Base-by-base conservation (phyloP, 1,140 invertebrate genomes). In the Camponotus vicinus region DNA sequence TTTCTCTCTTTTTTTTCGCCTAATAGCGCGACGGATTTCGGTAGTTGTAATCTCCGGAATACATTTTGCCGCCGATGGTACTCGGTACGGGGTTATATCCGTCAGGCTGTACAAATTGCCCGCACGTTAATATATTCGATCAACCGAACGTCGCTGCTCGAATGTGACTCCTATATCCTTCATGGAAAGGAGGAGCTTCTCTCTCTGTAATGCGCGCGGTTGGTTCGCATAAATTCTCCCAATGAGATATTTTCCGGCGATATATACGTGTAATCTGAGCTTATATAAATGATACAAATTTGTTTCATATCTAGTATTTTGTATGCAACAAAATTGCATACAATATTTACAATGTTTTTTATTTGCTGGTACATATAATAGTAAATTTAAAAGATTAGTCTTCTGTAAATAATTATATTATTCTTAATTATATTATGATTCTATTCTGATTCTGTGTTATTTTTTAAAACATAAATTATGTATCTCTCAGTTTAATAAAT, bases 91-190 rank as follows among this genome's bases (percentile, higher is more conserved):
- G 79, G 79, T 83, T 83, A 73, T 83, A 83, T 83, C 79, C 79
- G 79, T 83, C 79, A 83, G 40, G 55, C 69, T 83, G 79, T 83
- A 83, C 79, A 83, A 73, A 83, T 83, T 83, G 79, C 79, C 79
- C 69, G 79, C 79, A 83, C 69, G 79, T 83, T 83, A 83, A 83
- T 83, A 83, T 83, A 83, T 83, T 83, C 79, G 79, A 83, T 83
- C 79, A 83, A 75, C 79, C 79, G 79, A 83, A 83, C 69, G 79
- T 83, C 79, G 79, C 73, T 83, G 69, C 69, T 49, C 79, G 79
- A 83, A 83, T 83, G 69, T 83, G 79, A 83, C 79, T 83, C 69
- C 79, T 69, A 73, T 82, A 82, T 82, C 69, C 69, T 73, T 73
- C 69, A 49, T 32, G 27, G 55, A 9, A 73, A 63, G 52, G 59